phyloP scores from a whole-genome alignment of 1,140 invertebrate genomes.

The Propsilocerus akamusi region DNA sequence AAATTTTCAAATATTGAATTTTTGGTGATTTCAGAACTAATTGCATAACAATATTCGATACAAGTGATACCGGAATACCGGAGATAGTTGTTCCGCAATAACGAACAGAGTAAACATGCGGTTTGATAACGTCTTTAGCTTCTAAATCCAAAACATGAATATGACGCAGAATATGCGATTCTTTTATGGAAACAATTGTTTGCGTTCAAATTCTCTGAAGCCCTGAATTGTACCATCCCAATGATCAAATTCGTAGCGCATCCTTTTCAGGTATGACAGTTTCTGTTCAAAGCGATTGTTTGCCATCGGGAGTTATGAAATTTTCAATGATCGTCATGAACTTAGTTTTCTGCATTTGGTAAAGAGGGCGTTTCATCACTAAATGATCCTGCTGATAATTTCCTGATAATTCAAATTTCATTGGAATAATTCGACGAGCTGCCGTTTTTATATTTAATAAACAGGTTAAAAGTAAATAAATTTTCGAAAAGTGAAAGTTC shows the following conservation, averaged over 20 bases:
- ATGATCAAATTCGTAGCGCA: slow-evolving; percentile 83
- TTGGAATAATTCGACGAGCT: slow-evolving; percentile 10
- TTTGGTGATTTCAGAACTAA: slow-evolving; percentile 32
- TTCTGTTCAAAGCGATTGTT: slow-evolving; percentile 53
- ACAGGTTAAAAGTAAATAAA: too few relatives aligned
- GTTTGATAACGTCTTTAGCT: slow-evolving; percentile 79
- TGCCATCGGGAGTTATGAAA: slow-evolving; percentile 66
- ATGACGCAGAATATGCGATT: slow-evolving; percentile 39
- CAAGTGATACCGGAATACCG: slow-evolving; percentile 73
- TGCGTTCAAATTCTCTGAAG: slow-evolving; percentile 83
- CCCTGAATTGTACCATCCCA: slow-evolving; percentile 98
- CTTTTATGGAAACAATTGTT: slow-evolving; percentile 65
- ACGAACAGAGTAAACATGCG: slow-evolving; percentile 87
- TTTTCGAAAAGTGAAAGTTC: too few relatives aligned
- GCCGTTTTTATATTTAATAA: slow-evolving; percentile 13
- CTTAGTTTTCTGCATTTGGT: slow-evolving; percentile 23
- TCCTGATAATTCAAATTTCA: slow-evolving; percentile 9
- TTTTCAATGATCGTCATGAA: slow-evolving; percentile 43
- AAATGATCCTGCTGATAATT: slow-evolving; percentile 17
- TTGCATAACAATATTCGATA: slow-evolving; percentile 80
- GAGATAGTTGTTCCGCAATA: slow-evolving; percentile 94
- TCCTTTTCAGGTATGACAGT: slow-evolving; percentile 68
- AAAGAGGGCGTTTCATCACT: slow-evolving; percentile 25
- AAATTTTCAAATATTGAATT: too few relatives aligned
- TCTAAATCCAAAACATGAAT: slow-evolving; percentile 86